Evolutionary conservation across 2,888 invertebrate genomes (phyloP), one percentile per base, ranked within the genome.

Genomic region (Thymelicus lineola): DNA sequence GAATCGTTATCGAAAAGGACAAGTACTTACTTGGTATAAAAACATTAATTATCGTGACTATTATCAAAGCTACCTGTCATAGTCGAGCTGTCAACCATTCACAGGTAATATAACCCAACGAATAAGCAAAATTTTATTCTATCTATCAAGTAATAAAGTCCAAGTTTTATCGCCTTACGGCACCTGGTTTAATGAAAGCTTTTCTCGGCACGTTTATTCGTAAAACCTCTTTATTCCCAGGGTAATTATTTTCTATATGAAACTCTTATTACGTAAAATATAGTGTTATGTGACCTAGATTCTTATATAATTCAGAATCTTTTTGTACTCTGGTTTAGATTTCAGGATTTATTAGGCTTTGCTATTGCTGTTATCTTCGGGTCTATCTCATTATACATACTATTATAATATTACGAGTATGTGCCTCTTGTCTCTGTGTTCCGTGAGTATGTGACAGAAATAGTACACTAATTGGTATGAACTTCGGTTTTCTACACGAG

Each of bases 161-260:
- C 35, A 60, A 63, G 59, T 66, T 73, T 72, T 66, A 71, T 68
- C 65, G 45, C 53, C 57, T 14, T 50, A 46, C 36, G 53, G 65
- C 66, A 57, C 65, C 35, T 68, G 72, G 53, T 67, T 55, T 70
- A 64, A 69, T 72, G 73, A 66, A 73, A 75, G 61, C 70, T 60
- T 75, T 76, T 75, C 76, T 71, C 71, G 71, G 63, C 72, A 73
- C 70, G 72, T 74, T 63, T 73, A 67, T 74, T 72, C 73, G 71
- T 75, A 75, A 75, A 76, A 77, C 75, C 73, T 62, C 73, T 70
- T 75, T 72, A 74, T 75, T 74, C 72, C 69, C 75, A 73, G 73
- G 71, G 73, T 71, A 75, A 76, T 76, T 77, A 76, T 73, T 66
- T 69, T 63, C 57, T 71, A 71, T 62, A 72, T 73, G 67, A 66